A percentile compares a stretch with the other conserved stretches of the same genome.
Evolutionary conservation across 2,888 invertebrate genomes (phyloP).

Genomic region (Lissocephala sabroskyi): DNA sequence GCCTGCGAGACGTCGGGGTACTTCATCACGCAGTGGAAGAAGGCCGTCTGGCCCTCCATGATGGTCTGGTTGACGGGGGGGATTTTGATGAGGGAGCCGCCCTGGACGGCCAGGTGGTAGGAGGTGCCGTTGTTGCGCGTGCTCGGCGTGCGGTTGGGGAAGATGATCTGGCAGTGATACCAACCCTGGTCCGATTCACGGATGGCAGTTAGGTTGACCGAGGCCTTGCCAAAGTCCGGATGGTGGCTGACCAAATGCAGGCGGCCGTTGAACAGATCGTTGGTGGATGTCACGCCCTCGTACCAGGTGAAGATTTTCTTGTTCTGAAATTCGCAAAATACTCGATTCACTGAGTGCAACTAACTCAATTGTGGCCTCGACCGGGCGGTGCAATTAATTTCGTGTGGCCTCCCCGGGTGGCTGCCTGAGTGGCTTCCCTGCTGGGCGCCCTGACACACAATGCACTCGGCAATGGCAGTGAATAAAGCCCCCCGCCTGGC

Average conservation of each 20-base stretch:
- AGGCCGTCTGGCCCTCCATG: slow-evolving; percentile 86
- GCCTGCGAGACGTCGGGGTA: slow-evolving; percentile 77
- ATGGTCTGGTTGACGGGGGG: slow-evolving; percentile 92
- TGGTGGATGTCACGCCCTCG: slow-evolving; percentile 80
- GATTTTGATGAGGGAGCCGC: slow-evolving; percentile 88
- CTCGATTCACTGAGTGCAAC: slow-evolving; percentile 15
- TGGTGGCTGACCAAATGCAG: slow-evolving; percentile 77
- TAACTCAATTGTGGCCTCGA: slow-evolving; percentile 23
- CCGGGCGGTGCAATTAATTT: background rate
- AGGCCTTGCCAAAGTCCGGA: slow-evolving; percentile 76
- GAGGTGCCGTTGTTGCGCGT: slow-evolving; percentile 90
- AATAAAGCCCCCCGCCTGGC: slow-evolving; percentile 11
- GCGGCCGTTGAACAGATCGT: slow-evolving; percentile 82
- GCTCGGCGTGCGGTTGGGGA: slow-evolving; percentile 90
- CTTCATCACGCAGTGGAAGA: slow-evolving; percentile 87
- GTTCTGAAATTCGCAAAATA: slow-evolving; percentile 74
- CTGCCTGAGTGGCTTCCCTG: slow-evolving; percentile 32
- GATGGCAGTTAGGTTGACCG: slow-evolving; percentile 88
- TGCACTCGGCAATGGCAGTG: slow-evolving; percentile 22
- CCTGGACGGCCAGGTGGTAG: slow-evolving; percentile 90
- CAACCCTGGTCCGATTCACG: slow-evolving; percentile 92
- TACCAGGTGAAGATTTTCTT: slow-evolving; percentile 87
- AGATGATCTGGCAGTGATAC: slow-evolving; percentile 91
- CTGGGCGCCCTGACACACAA: slow-evolving; percentile 31
- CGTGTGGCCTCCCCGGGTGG: slow-evolving; percentile 5